Evolutionary conservation across 2,797 vertebrate genomes (phyloP).

Genomic region (Channa striata): DNA sequence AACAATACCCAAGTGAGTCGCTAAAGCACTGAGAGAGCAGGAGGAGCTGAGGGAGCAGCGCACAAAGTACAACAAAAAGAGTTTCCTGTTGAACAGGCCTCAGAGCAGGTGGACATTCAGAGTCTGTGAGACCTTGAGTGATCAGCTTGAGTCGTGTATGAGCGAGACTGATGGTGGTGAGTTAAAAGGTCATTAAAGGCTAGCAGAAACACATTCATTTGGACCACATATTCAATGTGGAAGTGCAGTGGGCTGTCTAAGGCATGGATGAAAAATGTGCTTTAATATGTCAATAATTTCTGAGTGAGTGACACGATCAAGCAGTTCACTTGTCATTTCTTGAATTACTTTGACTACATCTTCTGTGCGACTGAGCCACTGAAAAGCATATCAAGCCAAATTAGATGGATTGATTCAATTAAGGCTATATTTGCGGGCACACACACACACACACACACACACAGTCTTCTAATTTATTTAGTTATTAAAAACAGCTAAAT

Average conservation of each 20-base stretch:
- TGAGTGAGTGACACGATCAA: conserved; percentile 24
- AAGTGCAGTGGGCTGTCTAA: conserved; percentile 66
- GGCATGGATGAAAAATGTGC: conserved; percentile 57
- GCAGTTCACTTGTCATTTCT: conserved; percentile 22
- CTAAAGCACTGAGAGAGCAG: conserved; percentile 75
- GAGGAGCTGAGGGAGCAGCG: conserved; percentile 65
- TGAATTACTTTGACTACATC: conserved; percentile 41
- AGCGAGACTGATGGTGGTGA: conserved; percentile 4
- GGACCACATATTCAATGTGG: conserved; percentile 59
- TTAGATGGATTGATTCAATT: conserved; percentile 48
- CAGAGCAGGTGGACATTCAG: conserved; percentile 47
- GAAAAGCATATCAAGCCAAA: conserved; percentile 36
- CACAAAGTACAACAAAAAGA: conserved; percentile 41
- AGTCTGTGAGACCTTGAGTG: conserved; percentile 30
- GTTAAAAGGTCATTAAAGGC: conserved; percentile 34
- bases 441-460: conserved; percentile 4
- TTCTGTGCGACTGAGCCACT: conserved; percentile 38
- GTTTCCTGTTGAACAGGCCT: conserved; percentile 22
- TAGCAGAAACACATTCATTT: conserved; percentile 69
- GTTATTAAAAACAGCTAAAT: conserved; percentile 5
- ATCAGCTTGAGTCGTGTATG: conserved; percentile 1
- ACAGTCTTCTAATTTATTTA: too few species aligned
- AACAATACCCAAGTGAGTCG: conserved; percentile 68
- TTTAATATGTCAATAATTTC: conserved; percentile 23
- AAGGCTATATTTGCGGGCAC: conserved; percentile 33